These are phyloP conservation scores for Pyrrhia umbra DNA, from an alignment of 2,888 invertebrate genomes.

Conservation along the genomic window DNA sequence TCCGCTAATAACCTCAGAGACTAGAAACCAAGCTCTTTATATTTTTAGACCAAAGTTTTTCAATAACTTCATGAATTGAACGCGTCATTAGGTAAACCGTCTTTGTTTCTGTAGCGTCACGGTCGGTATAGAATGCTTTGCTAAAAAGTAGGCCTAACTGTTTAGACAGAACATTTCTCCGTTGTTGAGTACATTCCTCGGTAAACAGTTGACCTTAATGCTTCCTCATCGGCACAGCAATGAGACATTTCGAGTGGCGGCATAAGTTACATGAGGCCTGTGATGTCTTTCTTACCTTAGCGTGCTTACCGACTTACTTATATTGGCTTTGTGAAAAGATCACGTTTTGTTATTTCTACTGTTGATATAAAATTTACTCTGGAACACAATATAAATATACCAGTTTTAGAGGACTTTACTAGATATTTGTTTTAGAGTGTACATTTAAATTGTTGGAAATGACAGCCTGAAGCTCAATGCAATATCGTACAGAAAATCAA, in stretches of 20 bases:
- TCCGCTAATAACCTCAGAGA: not conserved
- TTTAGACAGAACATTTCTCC: constrained; percentile 75
- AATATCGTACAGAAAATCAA: no score
- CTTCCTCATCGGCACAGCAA: constrained; percentile 56
- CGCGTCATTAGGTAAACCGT: constrained; percentile 65
- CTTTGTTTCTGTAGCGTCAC: constrained; percentile 69
- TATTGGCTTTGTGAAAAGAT: constrained; percentile 9
- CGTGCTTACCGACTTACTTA: constrained; percentile 14
- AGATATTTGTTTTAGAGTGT: no score
- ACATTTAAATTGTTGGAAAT: no score
- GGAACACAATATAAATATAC: no score
- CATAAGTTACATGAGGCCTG: constrained; percentile 29
- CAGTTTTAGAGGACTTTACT: no score
- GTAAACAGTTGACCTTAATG: constrained; percentile 77
- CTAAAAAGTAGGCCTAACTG: constrained; percentile 85
- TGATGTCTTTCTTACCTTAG: constrained; percentile 41
- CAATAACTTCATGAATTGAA: constrained; percentile 36
- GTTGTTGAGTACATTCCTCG: constrained; percentile 74
- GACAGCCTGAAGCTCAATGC: no score
- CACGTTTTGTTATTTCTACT: not conserved
- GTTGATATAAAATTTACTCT: no score
- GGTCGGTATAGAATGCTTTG: constrained; percentile 73
- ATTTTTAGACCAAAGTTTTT: constrained; percentile 2
- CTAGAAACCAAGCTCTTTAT: constrained; percentile 5
- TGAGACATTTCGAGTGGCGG: constrained; percentile 43